Percentiles rank a stretch among this genome's conserved stretches.
Evolutionary conservation across 1,140 invertebrate genomes (phyloP).

Genomic region (Panagrolaimus sp.): DNA sequence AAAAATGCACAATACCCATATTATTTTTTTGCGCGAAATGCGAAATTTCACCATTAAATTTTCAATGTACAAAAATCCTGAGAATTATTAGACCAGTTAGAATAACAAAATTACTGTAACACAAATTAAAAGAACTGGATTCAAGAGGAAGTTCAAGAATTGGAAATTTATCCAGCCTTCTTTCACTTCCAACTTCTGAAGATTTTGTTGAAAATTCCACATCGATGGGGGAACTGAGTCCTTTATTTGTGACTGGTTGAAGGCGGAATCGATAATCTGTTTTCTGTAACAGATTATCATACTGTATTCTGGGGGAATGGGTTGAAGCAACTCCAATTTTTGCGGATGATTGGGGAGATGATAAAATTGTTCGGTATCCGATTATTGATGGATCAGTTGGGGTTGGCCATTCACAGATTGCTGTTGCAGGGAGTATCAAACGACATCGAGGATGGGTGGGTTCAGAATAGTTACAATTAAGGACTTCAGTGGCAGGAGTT

Average conservation of each 20-base stretch:
- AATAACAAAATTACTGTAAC: too few species aligned
- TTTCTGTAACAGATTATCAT: not conserved
- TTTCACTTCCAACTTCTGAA: not conserved
- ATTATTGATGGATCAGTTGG: not conserved
- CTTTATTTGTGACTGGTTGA: slow-evolving; percentile 6
- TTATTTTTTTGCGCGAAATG: too few species aligned
- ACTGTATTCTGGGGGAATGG: not conserved
- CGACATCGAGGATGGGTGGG: not conserved
- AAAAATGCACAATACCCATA: too few species aligned
- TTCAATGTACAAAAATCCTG: too few species aligned
- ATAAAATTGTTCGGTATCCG: not conserved
- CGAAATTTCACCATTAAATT: too few species aligned
- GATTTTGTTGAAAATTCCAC: not conserved
- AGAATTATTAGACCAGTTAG: too few species aligned
- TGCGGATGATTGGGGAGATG: not conserved
- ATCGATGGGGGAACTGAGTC: not conserved
- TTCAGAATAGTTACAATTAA: not conserved
- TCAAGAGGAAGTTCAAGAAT: slow-evolving; percentile 4
- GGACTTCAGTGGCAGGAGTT: not conserved
- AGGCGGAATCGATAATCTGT: slow-evolving; percentile 14
- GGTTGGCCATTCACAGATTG: slow-evolving; percentile 11
- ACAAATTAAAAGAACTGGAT: not conserved
- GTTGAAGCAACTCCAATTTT: slow-evolving; percentile 1
- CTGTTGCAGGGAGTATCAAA: not conserved
- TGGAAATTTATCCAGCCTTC: slow-evolving; percentile 3